Evolutionary conservation across 2,113 vertebrate species (phyloP).

Genomic region (Salvelinus sp.): DNA sequence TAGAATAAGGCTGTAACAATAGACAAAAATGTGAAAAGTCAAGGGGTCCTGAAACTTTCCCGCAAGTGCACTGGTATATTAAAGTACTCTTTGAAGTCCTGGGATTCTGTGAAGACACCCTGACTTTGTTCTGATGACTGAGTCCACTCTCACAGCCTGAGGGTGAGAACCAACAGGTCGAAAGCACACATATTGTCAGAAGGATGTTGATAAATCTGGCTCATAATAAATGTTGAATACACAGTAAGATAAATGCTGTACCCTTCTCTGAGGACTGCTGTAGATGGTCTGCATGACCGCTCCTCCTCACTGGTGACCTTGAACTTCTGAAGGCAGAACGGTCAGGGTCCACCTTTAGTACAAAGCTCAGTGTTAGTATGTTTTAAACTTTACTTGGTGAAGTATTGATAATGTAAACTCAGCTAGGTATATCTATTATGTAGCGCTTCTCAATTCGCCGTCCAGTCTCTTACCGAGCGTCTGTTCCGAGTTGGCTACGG

Average conservation of each 20-base stretch:
- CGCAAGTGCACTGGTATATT: too few relatives aligned
- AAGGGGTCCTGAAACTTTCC: too few relatives aligned
- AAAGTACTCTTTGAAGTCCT: conserved; percentile 67
- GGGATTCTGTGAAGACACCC: conserved; percentile 82
- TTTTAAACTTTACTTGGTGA: conserved; percentile 16
- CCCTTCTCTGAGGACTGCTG: conserved; percentile 85
- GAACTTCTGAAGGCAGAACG: conserved; percentile 82
- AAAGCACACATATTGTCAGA: neutral
- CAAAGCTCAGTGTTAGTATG: conserved; percentile 56
- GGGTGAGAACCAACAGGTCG: neutral
- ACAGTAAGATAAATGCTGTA: conserved; percentile 41
- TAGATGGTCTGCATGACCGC: conserved; percentile 79
- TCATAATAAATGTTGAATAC: neutral
- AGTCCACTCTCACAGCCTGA: conserved; percentile 81
- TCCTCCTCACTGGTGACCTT: conserved; percentile 73
- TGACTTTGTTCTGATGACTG: conserved; percentile 76
- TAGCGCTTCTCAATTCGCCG: too few relatives aligned
- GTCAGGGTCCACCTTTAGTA: conserved; percentile 89
- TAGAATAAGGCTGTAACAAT: too few relatives aligned
- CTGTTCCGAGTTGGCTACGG: too few relatives aligned
- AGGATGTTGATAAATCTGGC: neutral
- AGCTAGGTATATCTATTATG: neutral
- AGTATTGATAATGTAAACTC: neutral
- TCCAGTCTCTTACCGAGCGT: conserved; percentile 74
- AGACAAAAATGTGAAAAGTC: too few relatives aligned